These are phyloP conservation scores for Heliconius ismenius DNA, from an alignment of 2,888 invertebrate species.

Conservation along the genomic window DNA sequence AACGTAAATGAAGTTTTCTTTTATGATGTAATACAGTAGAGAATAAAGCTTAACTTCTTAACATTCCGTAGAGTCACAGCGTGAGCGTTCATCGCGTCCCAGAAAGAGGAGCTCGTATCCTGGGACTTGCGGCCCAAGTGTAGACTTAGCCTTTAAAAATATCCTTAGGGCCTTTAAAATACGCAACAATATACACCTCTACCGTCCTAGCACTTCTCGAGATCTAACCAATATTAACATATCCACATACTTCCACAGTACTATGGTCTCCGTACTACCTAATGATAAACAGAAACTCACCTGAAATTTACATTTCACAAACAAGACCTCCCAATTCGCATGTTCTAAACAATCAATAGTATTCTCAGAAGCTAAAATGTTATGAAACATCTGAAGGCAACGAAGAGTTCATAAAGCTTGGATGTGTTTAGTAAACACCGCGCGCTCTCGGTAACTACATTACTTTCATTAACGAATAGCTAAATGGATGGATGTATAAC, in stretches of 20 bases:
- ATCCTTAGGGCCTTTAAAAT: too few species aligned
- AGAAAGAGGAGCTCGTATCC: too few species aligned
- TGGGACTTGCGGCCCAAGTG: too few species aligned
- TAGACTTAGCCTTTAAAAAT: too few species aligned
- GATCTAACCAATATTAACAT: background rate
- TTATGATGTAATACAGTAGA: too few species aligned
- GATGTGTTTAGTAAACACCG: constrained; percentile 56
- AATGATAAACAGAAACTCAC: constrained; percentile 16
- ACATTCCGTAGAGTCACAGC: too few species aligned
- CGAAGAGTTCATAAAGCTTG: constrained; percentile 51
- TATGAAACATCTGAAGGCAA: constrained; percentile 25
- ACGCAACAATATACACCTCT: too few species aligned
- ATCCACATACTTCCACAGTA: too few species aligned
- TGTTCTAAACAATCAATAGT: constrained; percentile 40
- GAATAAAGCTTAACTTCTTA: too few species aligned
- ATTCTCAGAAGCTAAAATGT: constrained; percentile 29
- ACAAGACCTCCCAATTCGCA: constrained; percentile 19
- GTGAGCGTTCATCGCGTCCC: too few species aligned
- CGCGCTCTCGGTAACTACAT: constrained; percentile 30
- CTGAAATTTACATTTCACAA: constrained; percentile 17
- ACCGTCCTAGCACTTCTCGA: background rate
- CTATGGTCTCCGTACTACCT: background rate
- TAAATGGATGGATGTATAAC: constrained; percentile 13
- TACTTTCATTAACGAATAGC: constrained; percentile 23
- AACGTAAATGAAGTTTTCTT: too few species aligned